Conservation (phyloP, 2,797 vertebrate species). For the Sebastes taczanowskii region DNA sequence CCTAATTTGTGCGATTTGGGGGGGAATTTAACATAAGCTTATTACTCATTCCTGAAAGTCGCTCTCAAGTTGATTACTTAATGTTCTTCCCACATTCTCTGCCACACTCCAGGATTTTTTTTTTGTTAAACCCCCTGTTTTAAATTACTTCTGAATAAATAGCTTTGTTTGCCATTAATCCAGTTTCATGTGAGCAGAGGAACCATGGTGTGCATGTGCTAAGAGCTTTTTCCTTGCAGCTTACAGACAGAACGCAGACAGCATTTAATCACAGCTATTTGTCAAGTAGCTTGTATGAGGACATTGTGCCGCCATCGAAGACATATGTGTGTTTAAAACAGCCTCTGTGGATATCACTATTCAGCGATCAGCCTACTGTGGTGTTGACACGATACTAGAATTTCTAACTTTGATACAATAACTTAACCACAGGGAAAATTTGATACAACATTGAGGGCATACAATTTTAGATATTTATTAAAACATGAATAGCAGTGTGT, state of each 20-base stretch:
- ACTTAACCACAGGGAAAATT: too few relatives aligned
- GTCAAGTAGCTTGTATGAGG: slow-evolving; percentile 61
- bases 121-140: slow-evolving; percentile 73
- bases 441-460: too few relatives aligned
- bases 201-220: slow-evolving; percentile 65
- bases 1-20: slow-evolving; percentile 79
- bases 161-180: slow-evolving; percentile 85
- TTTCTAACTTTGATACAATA: too few relatives aligned
- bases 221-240: slow-evolving; percentile 70
- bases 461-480: too few relatives aligned
- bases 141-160: slow-evolving; percentile 83
- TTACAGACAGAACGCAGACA: slow-evolving; percentile 69
- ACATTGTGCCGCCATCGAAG: slow-evolving; percentile 47
- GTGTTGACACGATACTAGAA: too few relatives aligned
- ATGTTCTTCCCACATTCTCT: slow-evolving; percentile 79
- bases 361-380: not conserved
- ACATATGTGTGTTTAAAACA: slow-evolving; percentile 48
- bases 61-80: slow-evolving; percentile 81
- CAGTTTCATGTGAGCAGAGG: slow-evolving; percentile 76
- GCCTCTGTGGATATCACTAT: slow-evolving; percentile 19
- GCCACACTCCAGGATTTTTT: slow-evolving; percentile 70
- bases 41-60: slow-evolving; percentile 81
- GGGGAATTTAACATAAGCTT: slow-evolving; percentile 76
- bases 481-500: too few relatives aligned
- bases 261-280: slow-evolving; percentile 73